phyloP scores from a whole-genome alignment of 2,113 vertebrate genomes.

The Syrrhaptes paradoxus region DNA sequence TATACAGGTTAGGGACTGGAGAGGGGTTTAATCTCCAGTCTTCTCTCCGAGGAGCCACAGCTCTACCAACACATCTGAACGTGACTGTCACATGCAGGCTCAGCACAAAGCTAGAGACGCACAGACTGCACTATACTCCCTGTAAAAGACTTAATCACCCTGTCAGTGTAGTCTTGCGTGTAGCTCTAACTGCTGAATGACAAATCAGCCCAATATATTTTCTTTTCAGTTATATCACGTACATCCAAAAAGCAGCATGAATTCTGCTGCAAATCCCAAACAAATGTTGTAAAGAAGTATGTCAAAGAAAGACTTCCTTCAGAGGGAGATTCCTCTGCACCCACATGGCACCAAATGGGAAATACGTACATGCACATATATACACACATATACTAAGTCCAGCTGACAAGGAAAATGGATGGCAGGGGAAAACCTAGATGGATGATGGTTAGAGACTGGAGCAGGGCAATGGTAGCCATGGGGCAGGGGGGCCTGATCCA shows the following conservation, averaged over 20 bases:
- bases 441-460: background rate
- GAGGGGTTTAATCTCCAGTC: background rate
- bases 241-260: background rate
- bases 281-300: background rate
- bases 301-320: background rate
- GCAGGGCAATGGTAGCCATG: background rate
- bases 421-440: background rate
- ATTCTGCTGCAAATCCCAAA: background rate
- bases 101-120: background rate
- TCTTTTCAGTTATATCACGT: background rate
- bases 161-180: background rate
- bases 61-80: background rate
- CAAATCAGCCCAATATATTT: background rate
- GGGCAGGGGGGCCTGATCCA: background rate
- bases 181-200: background rate
- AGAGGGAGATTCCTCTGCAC: background rate
- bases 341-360: background rate
- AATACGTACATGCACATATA: background rate
- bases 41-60: background rate
- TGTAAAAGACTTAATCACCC: background rate
- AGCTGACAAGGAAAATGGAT: background rate
- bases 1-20: background rate
- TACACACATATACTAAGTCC: background rate
- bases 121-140: background rate
- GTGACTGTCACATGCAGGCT: accelerated